Evolutionary conservation across 2,888 invertebrate species (phyloP).

Genomic region (Onchidella celtica): DNA sequence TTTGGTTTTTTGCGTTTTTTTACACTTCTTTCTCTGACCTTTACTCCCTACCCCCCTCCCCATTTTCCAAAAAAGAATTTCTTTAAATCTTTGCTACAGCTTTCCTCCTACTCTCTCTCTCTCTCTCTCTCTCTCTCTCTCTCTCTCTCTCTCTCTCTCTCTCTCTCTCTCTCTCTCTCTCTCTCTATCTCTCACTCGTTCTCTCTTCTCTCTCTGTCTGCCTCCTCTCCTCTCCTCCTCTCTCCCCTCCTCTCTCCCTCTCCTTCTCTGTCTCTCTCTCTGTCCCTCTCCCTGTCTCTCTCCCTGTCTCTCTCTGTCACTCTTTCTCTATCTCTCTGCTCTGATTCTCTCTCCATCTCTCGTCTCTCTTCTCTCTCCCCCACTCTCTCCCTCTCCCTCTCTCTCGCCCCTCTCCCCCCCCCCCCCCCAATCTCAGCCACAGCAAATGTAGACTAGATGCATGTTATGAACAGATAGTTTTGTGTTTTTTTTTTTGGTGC

Average conservation of each 20-base stretch:
- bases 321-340: neutral
- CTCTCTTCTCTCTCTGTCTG: too few species aligned
- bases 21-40: too few species aligned
- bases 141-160: neutral
- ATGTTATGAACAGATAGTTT: too few species aligned
- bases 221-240: neutral
- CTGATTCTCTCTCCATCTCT: neutral
- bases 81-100: neutral
- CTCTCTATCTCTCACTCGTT: neutral
- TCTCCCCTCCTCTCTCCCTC: neutral
- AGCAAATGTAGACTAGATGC: too few species aligned
- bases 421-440: too few species aligned
- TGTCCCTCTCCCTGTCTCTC: neutral
- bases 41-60: neutral
- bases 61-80: neutral
- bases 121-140: constrained; percentile 5
- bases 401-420: too few species aligned
- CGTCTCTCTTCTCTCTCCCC: neutral
- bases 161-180: neutral
- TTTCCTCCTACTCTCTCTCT: constrained; percentile 15
- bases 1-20: too few species aligned
- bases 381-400: neutral
- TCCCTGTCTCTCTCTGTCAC: too few species aligned
- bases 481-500: too few species aligned
- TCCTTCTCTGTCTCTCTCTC: neutral